phyloP scores from a whole-genome alignment of 2,797 vertebrate species.

The Leptatherina wallacei region DNA sequence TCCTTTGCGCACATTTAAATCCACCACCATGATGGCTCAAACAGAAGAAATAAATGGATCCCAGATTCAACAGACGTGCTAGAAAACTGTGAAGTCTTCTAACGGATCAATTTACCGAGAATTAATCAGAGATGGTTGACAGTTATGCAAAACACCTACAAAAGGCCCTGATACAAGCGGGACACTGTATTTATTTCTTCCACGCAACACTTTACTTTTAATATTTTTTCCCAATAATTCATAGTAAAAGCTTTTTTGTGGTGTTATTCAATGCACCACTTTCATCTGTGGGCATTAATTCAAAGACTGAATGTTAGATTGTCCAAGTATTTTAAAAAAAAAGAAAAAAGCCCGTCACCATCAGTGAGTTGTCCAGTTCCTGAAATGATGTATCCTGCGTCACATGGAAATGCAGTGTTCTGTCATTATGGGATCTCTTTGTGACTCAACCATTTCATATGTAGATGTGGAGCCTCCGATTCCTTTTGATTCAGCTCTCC shows the following conservation, averaged over 20 bases:
- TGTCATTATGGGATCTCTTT: slow-evolving; percentile 73
- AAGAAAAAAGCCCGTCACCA: slow-evolving; percentile 21
- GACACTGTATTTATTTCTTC: background rate
- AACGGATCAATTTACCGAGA: no score
- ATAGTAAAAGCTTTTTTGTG: background rate
- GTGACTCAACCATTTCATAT: slow-evolving; percentile 81
- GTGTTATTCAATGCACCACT: background rate
- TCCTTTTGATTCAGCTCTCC: slow-evolving; percentile 82
- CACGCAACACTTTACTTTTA: background rate
- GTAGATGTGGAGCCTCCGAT: slow-evolving; percentile 75
- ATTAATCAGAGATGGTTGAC: background rate
- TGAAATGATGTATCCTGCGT: slow-evolving; percentile 39
- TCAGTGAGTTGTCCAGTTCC: slow-evolving; percentile 21
- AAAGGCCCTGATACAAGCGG: no score
- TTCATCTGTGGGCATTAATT: background rate
- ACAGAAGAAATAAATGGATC: background rate
- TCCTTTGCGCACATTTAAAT: background rate
- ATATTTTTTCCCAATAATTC: background rate
- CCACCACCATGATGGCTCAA: background rate
- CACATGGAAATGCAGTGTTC: slow-evolving; percentile 64
- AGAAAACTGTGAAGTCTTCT: no score
- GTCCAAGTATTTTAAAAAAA: background rate
- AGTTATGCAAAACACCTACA: background rate
- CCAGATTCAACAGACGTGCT: background rate
- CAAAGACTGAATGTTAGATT: background rate